These are phyloP conservation scores for Diarsia mendica DNA, from an alignment of 2,888 invertebrate species.

Conservation along the genomic window DNA sequence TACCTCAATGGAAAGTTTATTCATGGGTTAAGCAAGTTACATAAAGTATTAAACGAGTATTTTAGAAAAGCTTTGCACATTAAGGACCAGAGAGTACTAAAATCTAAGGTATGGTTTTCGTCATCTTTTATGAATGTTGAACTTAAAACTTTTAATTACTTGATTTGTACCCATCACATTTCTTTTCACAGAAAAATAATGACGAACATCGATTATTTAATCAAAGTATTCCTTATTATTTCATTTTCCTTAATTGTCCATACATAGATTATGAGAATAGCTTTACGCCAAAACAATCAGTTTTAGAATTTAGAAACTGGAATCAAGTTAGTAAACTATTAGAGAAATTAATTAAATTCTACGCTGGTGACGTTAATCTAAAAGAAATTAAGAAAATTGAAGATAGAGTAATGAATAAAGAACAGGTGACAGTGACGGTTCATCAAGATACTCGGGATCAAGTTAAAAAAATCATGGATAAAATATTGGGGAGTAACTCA, in stretches of 20 bases:
- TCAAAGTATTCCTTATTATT: slow-evolving; percentile 82
- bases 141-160: not conserved
- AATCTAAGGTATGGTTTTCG: slow-evolving; percentile 70
- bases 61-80: slow-evolving; percentile 67
- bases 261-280: slow-evolving; percentile 88
- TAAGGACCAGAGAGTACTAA: slow-evolving; percentile 62
- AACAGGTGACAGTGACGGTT: slow-evolving; percentile 38
- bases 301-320: slow-evolving; percentile 91
- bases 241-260: slow-evolving; percentile 90
- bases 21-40: slow-evolving; percentile 81
- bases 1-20: slow-evolving; percentile 92
- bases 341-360: slow-evolving; percentile 80
- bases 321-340: slow-evolving; percentile 77
- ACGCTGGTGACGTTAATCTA: slow-evolving; percentile 73
- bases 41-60: slow-evolving; percentile 74
- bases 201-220: slow-evolving; percentile 58
- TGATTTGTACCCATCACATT: not conserved
- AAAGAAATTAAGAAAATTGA: slow-evolving; percentile 65
- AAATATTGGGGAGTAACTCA: slow-evolving; percentile 80
- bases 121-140: not conserved
- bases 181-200: slow-evolving; percentile 66
- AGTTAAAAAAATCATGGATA: slow-evolving; percentile 83
- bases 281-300: slow-evolving; percentile 84
- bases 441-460: slow-evolving; percentile 73
- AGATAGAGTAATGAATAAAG: not conserved